A percentile compares a stretch with the other conserved stretches of the same genome.
Evolutionary conservation across 2,888 invertebrate genomes (phyloP).

Genomic region (Cryptus armator): DNA sequence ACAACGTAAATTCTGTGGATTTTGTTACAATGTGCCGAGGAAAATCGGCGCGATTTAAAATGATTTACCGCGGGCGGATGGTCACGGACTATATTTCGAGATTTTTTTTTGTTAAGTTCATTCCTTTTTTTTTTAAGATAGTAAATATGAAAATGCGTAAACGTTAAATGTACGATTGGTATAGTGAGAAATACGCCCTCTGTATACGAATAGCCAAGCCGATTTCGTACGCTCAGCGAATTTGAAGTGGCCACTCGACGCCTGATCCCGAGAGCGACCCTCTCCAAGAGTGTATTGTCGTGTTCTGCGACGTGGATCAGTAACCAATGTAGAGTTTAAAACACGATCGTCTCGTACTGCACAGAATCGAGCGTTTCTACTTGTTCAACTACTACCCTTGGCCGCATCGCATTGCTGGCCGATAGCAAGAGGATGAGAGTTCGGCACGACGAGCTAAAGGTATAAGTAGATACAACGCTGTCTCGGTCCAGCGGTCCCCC

Average conservation of each 20-base stretch:
- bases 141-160: neutral
- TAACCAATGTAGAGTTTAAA: slow-evolving; percentile 78
- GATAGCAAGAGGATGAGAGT: slow-evolving; percentile 52
- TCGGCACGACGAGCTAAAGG: slow-evolving; percentile 66
- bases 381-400: slow-evolving; percentile 26
- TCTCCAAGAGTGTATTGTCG: slow-evolving; percentile 81
- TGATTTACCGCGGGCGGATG: too few species aligned
- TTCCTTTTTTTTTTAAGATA: neutral
- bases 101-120: neutral
- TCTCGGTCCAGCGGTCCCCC: slow-evolving; percentile 54
- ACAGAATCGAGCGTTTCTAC: slow-evolving; percentile 51
- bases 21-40: neutral
- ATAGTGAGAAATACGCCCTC: slow-evolving; percentile 3
- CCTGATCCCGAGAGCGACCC: slow-evolving; percentile 65
- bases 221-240: slow-evolving; percentile 47
- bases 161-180: neutral
- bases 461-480: slow-evolving; percentile 61
- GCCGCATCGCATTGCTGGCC: slow-evolving; percentile 37
- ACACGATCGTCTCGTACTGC: slow-evolving; percentile 69
- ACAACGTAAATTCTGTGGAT: neutral
- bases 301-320: slow-evolving; percentile 79
- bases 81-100: neutral
- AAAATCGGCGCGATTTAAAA: neutral
- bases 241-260: slow-evolving; percentile 48
- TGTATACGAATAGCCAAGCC: slow-evolving; percentile 19